Base-by-base conservation (phyloP, 1,140 invertebrate species). In the Caligus rogercresseyi region DNA sequence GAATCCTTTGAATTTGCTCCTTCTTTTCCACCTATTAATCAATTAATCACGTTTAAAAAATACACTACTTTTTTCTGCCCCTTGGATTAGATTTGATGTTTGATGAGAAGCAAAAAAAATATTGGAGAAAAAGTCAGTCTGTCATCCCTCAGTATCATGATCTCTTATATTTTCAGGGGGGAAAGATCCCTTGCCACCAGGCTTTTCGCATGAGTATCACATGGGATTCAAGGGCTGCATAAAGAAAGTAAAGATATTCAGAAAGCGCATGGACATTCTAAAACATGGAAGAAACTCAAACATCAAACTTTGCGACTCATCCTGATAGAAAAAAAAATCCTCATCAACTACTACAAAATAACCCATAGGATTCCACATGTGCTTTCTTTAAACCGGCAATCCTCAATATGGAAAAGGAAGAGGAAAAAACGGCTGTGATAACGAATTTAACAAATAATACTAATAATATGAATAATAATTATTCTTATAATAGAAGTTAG, bases 191-290 rank as follows among this genome's bases (percentile, higher is more conserved):
- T 70, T 83, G 20, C 81, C 81, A 16, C 70, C 75, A 23, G 81
- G 81, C 53, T 73, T 82, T 1, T 74, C 76, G 1, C 56, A 70
- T 2, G 74, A 76, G 0, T 81, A 81, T 62, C 78, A 80, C 67
- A 70, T 74, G 25, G 79, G 80, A 15, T 77, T 83, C 68, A 73
- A 74, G 1, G 81, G 80, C n/a, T 84, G 82, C 71, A 74, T 84
- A 24, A 74, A 78, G 21, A 60, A 60, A 60, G 26, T 60, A 18
- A 60, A 60, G 51, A 43, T 60, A 16, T 60, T 60, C 24, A 20
- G 57, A 25, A 60, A 43, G 21, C 1, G 26, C 16, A 18, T 60
- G 24, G 57, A 60, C n/a, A 31, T 60, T 18, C 18, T 60, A 19
- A 14, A 26, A 15, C 24, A 60, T 18, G 57, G 57, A n/a, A 21